phyloP scores from a whole-genome alignment of 2,888 invertebrate genomes.

The Litoditis marina region DNA sequence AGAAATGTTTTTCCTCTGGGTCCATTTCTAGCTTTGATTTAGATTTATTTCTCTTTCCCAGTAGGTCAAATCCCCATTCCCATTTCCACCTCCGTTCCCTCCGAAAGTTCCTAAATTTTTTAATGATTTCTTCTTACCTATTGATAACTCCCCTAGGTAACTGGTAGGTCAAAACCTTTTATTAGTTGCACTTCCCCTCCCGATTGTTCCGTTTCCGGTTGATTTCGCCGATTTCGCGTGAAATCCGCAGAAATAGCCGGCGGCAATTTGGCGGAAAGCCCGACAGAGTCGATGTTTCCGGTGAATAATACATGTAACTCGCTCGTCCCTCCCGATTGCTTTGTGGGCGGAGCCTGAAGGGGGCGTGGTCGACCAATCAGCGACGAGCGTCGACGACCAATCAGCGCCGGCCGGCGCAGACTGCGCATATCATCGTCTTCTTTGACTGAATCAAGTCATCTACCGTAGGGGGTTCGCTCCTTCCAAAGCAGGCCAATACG shows the following conservation, averaged over 20 bases:
- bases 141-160: no score
- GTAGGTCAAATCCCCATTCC: no score
- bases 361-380: conserved; percentile 11
- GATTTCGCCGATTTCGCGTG: neutral
- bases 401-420: neutral
- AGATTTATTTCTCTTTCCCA: no score
- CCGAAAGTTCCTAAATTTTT: no score
- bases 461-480: conserved; percentile 2
- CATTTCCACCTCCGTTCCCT: no score
- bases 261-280: no score
- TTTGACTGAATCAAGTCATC: conserved; percentile 9
- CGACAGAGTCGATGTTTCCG: conserved; percentile 18
- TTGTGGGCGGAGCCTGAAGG: conserved; percentile 2
- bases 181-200: neutral
- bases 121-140: no score
- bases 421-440: conserved; percentile 10
- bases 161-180: no score
- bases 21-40: no score
- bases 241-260: no score
- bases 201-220: neutral
- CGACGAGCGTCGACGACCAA: conserved; percentile 5
- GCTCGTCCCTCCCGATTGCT: conserved; percentile 19
- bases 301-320: conserved; percentile 17
- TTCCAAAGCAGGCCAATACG: no score
- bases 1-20: no score